These are phyloP conservation scores for Phenganax marumi DNA, from an alignment of 92 coral and sea anemone species.

Conservation along the genomic window DNA sequence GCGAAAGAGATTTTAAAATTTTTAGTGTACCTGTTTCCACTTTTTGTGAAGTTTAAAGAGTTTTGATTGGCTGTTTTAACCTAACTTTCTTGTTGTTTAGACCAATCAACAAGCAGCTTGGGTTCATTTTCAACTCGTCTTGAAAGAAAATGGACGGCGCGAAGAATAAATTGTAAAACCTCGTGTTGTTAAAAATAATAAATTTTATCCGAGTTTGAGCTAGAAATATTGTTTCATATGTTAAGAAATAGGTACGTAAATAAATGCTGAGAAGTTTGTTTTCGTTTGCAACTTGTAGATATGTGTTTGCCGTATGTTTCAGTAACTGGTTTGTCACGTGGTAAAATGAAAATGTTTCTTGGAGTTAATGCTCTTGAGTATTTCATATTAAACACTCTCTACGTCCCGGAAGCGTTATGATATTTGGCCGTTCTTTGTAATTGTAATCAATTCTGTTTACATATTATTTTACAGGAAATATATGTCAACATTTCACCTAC, in stretches of 20 bases:
- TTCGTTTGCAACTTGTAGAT: not conserved
- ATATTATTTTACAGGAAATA: no score
- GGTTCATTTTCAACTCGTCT: not conserved
- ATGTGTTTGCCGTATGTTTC: not conserved
- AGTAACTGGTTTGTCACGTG: not conserved
- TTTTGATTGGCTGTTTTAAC: not conserved
- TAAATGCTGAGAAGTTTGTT: not conserved
- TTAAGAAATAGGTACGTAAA: not conserved
- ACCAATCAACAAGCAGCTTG: constrained; percentile 1
- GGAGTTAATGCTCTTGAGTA: no score
- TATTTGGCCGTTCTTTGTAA: no score
- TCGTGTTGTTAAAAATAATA: not conserved
- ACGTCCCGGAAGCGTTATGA: no score
- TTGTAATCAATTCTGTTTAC: no score
- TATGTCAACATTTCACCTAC: no score
- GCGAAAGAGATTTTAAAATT: no score
- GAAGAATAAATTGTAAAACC: not conserved
- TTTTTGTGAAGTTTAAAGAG: not conserved
- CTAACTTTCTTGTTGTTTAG: not conserved
- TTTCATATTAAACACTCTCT: no score
- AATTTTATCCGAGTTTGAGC: not conserved
- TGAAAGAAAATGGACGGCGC: constrained; percentile 14
- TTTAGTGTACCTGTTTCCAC: not conserved
- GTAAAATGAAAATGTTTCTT: not conserved
- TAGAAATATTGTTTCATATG: not conserved